Conservation (phyloP, 1,140 invertebrate species). For the Bombus cullumanus region DNA sequence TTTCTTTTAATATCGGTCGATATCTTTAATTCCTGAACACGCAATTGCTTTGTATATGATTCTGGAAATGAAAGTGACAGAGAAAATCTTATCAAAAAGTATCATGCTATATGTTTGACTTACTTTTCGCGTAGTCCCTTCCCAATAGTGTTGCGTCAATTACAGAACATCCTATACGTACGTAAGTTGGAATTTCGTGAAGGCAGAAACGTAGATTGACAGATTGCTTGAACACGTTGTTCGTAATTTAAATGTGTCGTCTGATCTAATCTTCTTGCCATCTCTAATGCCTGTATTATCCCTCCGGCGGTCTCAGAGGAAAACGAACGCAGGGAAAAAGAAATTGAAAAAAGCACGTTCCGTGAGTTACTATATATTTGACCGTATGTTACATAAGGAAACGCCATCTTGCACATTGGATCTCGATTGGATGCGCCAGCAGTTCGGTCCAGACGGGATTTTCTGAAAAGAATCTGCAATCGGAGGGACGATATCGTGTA, state of each 20-base stretch:
- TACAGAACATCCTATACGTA: too few species aligned
- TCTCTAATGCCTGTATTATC: constrained; percentile 20
- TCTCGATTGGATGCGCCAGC: constrained; percentile 52
- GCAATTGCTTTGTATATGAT: too few species aligned
- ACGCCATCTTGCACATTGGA: constrained; percentile 56
- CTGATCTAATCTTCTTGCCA: constrained; percentile 25
- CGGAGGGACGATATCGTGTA: constrained; percentile 40
- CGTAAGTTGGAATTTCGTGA: too few species aligned
- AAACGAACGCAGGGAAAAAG: constrained; percentile 15
- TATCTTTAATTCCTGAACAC: too few species aligned
- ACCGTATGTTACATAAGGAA: constrained; percentile 44
- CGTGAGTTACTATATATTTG: constrained; percentile 1
- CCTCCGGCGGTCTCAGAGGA: background rate
- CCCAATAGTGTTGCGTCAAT: too few species aligned
- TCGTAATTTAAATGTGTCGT: background rate
- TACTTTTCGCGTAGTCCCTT: too few species aligned
- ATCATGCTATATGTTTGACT: too few species aligned
- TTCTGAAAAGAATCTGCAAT: constrained; percentile 51
- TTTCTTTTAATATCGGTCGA: too few species aligned
- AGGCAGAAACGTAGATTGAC: background rate
- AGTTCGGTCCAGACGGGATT: constrained; percentile 46
- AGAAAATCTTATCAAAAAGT: too few species aligned
- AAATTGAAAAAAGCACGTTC: constrained; percentile 24
- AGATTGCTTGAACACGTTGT: background rate
- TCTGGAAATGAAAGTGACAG: too few species aligned